Base-by-base conservation (phyloP, 2,797 vertebrate genomes). In the Thamnophis elegans region DNA sequence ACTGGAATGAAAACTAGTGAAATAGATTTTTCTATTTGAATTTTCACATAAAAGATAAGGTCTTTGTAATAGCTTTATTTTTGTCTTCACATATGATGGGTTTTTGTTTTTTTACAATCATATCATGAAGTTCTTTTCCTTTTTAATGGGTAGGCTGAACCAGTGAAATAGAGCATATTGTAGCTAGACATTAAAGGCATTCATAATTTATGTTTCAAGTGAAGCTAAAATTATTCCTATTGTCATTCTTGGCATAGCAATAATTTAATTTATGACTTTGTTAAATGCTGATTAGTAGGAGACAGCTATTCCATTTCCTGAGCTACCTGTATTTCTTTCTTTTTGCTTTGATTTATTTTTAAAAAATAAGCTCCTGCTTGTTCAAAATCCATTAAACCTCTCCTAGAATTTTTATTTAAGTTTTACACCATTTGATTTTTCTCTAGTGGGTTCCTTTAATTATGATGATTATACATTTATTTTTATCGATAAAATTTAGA, bases 231-330 rank as follows among this genome's bases (percentile, higher is more conserved):
- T 92, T 54, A 51, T 85, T 3, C 2, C 5, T 91, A 92, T 56
- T 92, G 85, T 92, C 42, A 56, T 65, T 95, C 42, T 51, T 92
- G 26, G 20, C 90, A 36, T 54, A 94, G 65, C 6, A 89, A 9
- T 26, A 42, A 59, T 94, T 58, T 87, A 8, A 91, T 92, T 95
- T 93, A 90, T 89, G 13, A 3, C 93, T 94, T 89, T 55, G 55
- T 94, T 93, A 26, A 8, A 9, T 65, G 13, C 2, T 93, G 89
- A 93, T 90, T 93, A 58, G 92, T 85, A 90, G 89, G n/a, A 47
- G 26, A 62, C 91, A 88, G 59, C 42, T 88, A 5, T 51, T 51
- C 0, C 68, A 90, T 92, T 93, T 56, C 85, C 87, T 60, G 25
- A 28, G 13, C 56, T 93, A 85, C 53, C 68, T 93, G 59, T 89